Evolutionary conservation across 2,797 vertebrate genomes (phyloP), one percentile per base, ranked within the genome.

Genomic region (Paratrypauchen microcephalus): DNA sequence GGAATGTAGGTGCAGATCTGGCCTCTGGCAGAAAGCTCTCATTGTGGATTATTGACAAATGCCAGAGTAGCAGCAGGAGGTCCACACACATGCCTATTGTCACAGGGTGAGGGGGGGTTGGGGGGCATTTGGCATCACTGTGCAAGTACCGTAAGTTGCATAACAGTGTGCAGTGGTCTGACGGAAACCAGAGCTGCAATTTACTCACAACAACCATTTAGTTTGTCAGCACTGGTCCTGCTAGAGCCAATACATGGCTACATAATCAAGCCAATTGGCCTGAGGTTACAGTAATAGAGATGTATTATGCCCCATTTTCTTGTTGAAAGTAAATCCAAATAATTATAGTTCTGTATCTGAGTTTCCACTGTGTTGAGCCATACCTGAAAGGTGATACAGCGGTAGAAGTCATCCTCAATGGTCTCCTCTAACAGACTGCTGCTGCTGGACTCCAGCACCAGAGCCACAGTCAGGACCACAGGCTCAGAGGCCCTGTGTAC

Each of bases 321-420:
- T 57, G 56, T 57, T 60, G 39, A 63, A 45, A 45, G 15, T 63
- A 16, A 21, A 45, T 39, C 36, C 23, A 23, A 41, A 45, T 52
- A 9, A 48, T 16, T 18, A 36, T 60, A 2, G 21, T n/a, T 15
- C 28, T 18, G 16, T 60, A 59, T 41, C 39, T 41, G 64, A 15
- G 39, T 47, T 6, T 7, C 57, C 11, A 67, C 28, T 45, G 26
- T 28, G 23, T 19, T 50, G 48, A 39, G 63, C 59, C 80, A 67
- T 24, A 94, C 92, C 92, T 91, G 75, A 69, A 92, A 92, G 7
- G 23, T 28, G 0, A 83, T 0, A 66, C 92, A 93, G 36, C 65
- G 75, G 83, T 91, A 87, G 41, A 85, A 90, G 74, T 88, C 79
- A 2, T 63, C 15, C 0, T 1, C 32, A 21, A 87, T 66, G 0